Evolutionary conservation across 2,888 invertebrate species (phyloP), one percentile per base, ranked within the genome.

Genomic region (Zaprionus bogoriensis): DNA sequence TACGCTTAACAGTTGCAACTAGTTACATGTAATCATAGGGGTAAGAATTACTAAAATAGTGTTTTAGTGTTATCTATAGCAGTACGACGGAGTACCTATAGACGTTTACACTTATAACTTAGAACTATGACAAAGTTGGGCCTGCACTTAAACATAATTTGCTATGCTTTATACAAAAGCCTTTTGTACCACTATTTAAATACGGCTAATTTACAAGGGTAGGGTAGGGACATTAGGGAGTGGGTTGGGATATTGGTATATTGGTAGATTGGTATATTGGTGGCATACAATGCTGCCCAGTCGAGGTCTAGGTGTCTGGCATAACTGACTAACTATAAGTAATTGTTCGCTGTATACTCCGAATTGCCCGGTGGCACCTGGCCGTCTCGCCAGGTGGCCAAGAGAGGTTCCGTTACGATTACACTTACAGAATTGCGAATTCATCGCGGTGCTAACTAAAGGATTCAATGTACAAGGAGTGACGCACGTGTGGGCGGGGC

Each of bases 341-440:
- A 59, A 25, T 59, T 75, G 42, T 90, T 90, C 90, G 89, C 91
- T 90, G 90, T 84, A 88, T 89, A 76, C 74, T 88, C 90, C 91
- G 90, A 90, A 89, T 87, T 78, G 48, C 36, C 62, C 61, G 53
- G 57, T 19, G n/a, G 53, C 54, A 36, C 44, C 27, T 22, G 22
- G 10, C 10, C 3, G 6, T 22, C 20, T 55, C 47, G 39, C 42
- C 42, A 39, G 48, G 38, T 65, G 63, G 63, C 44, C 42, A 63
- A 74, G 60, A 23, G 41, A 45, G 25, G 9, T 50, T 25, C 32
- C n/a, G 10, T 32, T 45, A 32, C 42, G 38, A 53, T 51, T 51
- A 60, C 42, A 46, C 55, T 57, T 54, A 58, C 32, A 22, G 44
- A 20, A 46, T 46, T 17, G 50, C 36, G 45, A 61, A 50, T 46